Evolutionary conservation across 2,113 vertebrate species (phyloP).

Genomic region (Nothocercus julius): DNA sequence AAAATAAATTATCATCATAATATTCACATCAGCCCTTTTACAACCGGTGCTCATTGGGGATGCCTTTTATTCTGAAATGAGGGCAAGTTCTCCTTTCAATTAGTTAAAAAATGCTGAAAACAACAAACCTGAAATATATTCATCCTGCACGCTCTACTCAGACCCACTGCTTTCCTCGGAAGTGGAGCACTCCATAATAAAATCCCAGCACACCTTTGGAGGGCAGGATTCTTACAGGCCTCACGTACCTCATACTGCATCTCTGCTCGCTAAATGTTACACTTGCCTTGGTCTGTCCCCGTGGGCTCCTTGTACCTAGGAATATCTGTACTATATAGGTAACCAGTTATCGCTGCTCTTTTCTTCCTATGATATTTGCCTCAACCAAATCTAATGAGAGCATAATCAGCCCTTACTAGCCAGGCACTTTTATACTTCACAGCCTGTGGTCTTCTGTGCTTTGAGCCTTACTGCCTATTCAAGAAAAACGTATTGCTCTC

Average conservation of each 20-base stretch:
- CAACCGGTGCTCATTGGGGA: background rate
- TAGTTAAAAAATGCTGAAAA: background rate
- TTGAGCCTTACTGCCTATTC: background rate
- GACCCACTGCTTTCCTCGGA: background rate
- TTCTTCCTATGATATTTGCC: background rate
- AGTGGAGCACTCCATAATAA: background rate
- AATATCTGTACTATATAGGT: background rate
- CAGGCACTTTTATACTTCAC: background rate
- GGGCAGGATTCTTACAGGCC: background rate
- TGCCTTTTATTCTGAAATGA: slow-evolving; percentile 27
- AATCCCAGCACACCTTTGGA: background rate
- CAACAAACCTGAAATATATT: background rate
- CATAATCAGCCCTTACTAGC: background rate
- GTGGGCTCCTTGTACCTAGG: background rate
- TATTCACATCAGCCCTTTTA: background rate
- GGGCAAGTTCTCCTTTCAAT: background rate
- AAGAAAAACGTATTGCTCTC: background rate
- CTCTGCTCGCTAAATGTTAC: background rate
- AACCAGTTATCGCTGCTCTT: background rate
- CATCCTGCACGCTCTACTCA: background rate
- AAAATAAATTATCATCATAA: slow-evolving; percentile 31
- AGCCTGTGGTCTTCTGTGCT: background rate
- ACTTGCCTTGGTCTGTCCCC: background rate
- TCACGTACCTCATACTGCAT: background rate
- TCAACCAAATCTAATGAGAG: slow-evolving; percentile 3